These are phyloP conservation scores for Hippoglossus stenolepis DNA, from an alignment of 2,113 vertebrate species.

Conservation along the genomic window DNA sequence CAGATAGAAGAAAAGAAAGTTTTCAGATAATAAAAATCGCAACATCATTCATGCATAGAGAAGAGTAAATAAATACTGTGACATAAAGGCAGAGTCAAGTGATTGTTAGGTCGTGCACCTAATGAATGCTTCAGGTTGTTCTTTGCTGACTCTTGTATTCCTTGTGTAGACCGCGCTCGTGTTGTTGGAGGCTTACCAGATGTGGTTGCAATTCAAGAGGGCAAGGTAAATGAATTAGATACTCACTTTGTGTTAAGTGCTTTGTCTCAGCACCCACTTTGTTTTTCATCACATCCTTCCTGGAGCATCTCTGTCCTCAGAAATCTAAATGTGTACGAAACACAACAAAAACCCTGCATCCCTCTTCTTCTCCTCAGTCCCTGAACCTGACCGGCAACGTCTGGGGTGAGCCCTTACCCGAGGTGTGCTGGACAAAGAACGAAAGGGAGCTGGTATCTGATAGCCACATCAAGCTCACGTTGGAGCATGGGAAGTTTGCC, in stretches of 20 bases:
- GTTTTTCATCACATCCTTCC: no score
- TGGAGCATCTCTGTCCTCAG: background rate
- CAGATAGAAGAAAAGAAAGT: background rate
- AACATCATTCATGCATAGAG: background rate
- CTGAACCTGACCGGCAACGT: constrained; percentile 97
- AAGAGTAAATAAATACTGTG: background rate
- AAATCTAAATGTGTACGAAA: background rate
- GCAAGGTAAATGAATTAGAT: constrained; percentile 89
- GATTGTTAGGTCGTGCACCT: background rate
- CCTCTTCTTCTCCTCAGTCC: constrained; percentile 80
- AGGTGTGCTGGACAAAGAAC: constrained; percentile 94
- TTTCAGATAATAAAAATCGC: no score
- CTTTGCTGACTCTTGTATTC: constrained; percentile 34
- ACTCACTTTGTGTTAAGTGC: background rate
- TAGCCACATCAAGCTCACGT: constrained; percentile 87
- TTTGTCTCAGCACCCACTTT: no score
- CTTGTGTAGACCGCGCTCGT: constrained; percentile 91
- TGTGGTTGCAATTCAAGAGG: constrained; percentile 98
- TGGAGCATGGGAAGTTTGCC: constrained; percentile 91
- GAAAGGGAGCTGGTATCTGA: constrained; percentile 86
- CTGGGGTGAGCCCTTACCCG: constrained; percentile 94
- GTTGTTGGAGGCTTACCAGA: constrained; percentile 96
- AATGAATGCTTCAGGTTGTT: background rate
- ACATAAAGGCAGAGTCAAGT: background rate
- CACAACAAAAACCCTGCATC: background rate